phyloP scores from a whole-genome alignment of 2,113 vertebrate species.

The Bujurquina vittata region DNA sequence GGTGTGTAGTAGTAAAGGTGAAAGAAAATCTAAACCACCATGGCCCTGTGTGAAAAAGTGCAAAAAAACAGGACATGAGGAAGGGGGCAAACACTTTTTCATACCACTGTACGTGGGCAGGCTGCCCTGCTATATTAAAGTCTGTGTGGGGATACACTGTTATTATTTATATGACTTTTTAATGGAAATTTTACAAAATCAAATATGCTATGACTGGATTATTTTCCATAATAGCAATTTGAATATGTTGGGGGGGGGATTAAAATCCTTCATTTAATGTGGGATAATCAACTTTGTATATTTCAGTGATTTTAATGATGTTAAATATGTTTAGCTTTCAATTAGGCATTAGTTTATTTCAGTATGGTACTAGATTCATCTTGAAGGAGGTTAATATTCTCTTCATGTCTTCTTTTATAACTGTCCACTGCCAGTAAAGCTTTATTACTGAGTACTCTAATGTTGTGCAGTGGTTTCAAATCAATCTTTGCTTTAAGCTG shows the following conservation, averaged over 20 bases:
- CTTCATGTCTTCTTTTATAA: not conserved
- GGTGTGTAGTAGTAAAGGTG: no score
- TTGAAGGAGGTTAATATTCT: not conserved
- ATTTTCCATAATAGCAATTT: not conserved
- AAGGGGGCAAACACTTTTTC: no score
- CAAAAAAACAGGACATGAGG: no score
- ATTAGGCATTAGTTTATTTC: not conserved
- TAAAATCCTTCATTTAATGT: not conserved
- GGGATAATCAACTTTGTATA: not conserved
- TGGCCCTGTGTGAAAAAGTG: no score
- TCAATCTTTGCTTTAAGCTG: conserved; percentile 42
- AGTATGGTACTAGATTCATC: not conserved
- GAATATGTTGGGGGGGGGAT: no score
- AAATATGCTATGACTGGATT: not conserved
- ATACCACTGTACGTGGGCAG: no score
- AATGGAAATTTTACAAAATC: not conserved
- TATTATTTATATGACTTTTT: no score
- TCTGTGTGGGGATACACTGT: no score
- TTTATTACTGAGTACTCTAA: conserved; percentile 25
- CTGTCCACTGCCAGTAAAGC: conserved; percentile 48
- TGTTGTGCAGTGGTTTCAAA: conserved; percentile 39
- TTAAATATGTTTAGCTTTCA: not conserved
- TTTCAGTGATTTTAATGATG: not conserved
- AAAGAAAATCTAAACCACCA: no score
- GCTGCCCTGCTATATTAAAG: no score